Evolutionary conservation across 2,113 vertebrate species (phyloP).

Genomic region (Ceyx melanurus): DNA sequence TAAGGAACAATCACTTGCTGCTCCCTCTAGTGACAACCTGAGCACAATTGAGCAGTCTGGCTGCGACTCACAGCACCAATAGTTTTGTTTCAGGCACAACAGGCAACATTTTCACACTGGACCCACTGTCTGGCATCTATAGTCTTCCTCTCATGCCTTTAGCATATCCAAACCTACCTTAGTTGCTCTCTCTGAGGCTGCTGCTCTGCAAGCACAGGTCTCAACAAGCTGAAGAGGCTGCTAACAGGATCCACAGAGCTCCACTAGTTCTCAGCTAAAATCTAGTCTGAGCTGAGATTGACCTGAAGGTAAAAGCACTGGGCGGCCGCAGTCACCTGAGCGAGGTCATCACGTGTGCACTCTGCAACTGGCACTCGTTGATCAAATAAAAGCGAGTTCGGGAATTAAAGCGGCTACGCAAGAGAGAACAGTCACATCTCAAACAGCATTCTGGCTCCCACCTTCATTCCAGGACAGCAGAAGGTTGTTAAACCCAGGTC

Average conservation of each 20-base stretch:
- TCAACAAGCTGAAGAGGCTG: neutral
- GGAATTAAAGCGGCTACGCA: neutral
- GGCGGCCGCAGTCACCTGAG: neutral
- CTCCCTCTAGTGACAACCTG: conserved; percentile 40
- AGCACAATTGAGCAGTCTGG: neutral
- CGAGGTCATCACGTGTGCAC: neutral
- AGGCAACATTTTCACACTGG: neutral
- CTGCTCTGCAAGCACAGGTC: neutral
- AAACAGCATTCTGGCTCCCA: neutral
- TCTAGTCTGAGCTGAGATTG: conserved; percentile 23
- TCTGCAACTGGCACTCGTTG: neutral
- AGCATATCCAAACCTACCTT: neutral
- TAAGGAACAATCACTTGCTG: neutral
- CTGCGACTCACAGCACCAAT: rapidly evolving
- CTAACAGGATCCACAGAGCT: neutral
- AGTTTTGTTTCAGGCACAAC: neutral
- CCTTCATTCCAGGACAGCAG: neutral
- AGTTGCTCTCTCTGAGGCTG: neutral
- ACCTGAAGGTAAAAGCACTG: conserved; percentile 21
- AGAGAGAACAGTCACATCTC: neutral
- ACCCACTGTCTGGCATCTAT: neutral
- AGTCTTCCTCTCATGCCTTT: neutral
- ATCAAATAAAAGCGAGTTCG: conserved; percentile 12
- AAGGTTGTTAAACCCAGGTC: neutral
- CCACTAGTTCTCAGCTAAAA: neutral